Percentiles rank a stretch among this genome's conserved stretches.
Conservation (phyloP, 2,888 invertebrate genomes). For the Euzetes globulus region DNA sequence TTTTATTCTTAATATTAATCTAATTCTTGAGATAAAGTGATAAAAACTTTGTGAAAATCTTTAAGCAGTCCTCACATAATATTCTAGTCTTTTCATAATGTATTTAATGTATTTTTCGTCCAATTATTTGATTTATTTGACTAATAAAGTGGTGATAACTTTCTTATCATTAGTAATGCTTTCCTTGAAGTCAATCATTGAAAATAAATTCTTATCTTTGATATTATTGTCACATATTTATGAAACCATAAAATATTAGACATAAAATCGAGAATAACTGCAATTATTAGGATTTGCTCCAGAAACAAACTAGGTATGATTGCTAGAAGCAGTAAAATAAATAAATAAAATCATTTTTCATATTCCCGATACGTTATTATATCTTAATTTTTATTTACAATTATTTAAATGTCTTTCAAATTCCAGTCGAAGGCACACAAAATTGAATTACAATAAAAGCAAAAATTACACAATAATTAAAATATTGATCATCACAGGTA, state of each 20-base stretch:
- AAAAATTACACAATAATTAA: constrained; percentile 22
- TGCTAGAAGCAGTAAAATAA: no score
- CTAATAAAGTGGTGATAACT: constrained; percentile 1
- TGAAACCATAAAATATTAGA: no score
- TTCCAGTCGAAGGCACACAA: constrained; percentile 19
- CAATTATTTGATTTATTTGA: constrained; percentile 3
- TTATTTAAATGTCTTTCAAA: neutral
- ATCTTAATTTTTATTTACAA: neutral
- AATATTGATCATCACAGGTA: constrained; percentile 21
- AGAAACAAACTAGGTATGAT: no score
- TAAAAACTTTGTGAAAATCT: neutral
- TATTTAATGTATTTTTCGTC: neutral
- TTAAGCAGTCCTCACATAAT: neutral
- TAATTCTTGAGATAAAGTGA: neutral
- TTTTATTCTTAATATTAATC: neutral
- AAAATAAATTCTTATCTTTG: no score
- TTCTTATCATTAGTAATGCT: neutral
- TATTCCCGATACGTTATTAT: neutral
- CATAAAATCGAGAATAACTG: no score
- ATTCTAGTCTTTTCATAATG: neutral
- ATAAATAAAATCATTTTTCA: neutral
- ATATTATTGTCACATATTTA: no score
- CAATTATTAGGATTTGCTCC: no score
- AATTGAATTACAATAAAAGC: constrained; percentile 24
- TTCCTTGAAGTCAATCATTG: neutral